Evolutionary conservation across 2,888 invertebrate genomes (phyloP), one percentile per base, ranked within the genome.

Genomic region (Kryphioiulus occultus): DNA sequence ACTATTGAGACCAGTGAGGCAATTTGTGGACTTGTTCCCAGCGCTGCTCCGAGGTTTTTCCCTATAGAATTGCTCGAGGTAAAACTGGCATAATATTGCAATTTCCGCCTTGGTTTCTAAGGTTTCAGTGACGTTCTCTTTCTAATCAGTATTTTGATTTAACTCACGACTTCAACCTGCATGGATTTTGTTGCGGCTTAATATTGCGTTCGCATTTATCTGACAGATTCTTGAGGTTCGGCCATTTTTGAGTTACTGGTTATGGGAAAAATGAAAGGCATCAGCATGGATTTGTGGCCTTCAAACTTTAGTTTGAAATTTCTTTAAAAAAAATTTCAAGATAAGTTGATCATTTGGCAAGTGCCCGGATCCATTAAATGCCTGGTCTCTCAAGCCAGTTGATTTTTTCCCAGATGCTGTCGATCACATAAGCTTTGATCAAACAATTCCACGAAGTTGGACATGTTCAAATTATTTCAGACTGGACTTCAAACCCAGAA

Each of bases 61-160:
- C 26, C 78, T 15, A 32, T 78, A 15, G 30, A 30, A 30, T 32
- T 78, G 3, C 78, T 78, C 30, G 30, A 30, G 26, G 30, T 17
- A 30, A 78, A 78, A 5, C 78, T 78, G 30, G 78, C 78, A 78
- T 78, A 78, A 78, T 78, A 32, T 78, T 78, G 78, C 78, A 30
- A 32, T 78, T 78, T 78, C 30, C 26, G 30, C 30, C 78, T 17
- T 78, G 78, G 30, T 78, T 78, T 78, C 7, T 32, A 78, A 78
- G 68, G 30, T 26, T 32, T 26, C 30, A 32, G 26, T 78, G 78
- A 78, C 78, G 30, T 78, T 78, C 78, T 68, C 68, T 15, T 30
- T 26, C 78, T 78, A 78, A 78, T 78, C 78, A 30, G 78, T 78
- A 78, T 78, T 78, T 78, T 30, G 30, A 17, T 26, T 78, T 78